Conservation (phyloP, 2,888 invertebrate genomes). For the Labia minor region DNA sequence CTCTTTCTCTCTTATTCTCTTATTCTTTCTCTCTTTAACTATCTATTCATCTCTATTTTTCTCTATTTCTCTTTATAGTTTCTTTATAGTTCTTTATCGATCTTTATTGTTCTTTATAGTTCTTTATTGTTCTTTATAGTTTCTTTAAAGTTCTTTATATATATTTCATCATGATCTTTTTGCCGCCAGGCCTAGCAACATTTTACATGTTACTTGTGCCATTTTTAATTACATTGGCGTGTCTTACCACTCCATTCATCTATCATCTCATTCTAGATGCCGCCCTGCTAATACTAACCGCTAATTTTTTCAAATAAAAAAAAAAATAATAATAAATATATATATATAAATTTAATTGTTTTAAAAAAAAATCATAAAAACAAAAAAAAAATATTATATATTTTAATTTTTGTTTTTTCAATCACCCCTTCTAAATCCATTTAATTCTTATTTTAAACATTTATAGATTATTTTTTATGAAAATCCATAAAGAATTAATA, state of each 20-base stretch:
- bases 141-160: constrained; percentile 19
- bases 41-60: too few species aligned
- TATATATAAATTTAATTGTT: not conserved
- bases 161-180: constrained; percentile 9
- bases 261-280: not conserved
- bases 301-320: constrained; percentile 6
- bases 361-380: not conserved
- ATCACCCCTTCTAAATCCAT: too few species aligned
- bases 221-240: not conserved
- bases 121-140: constrained; percentile 21
- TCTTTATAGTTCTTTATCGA: too few species aligned
- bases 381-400: not conserved
- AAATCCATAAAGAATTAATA: too few species aligned
- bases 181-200: not conserved
- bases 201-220: not conserved
- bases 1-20: constrained; percentile 23
- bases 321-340: not conserved
- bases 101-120: too few species aligned
- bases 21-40: constrained; percentile 19
- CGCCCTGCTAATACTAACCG: not conserved
- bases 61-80: constrained; percentile 22
- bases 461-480: too few species aligned
- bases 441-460: too few species aligned
- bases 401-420: not conserved
- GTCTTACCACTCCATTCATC: not conserved